These are phyloP conservation scores for Matsumyia berberina DNA, from an alignment of 2,888 invertebrate genomes.

Conservation along the genomic window DNA sequence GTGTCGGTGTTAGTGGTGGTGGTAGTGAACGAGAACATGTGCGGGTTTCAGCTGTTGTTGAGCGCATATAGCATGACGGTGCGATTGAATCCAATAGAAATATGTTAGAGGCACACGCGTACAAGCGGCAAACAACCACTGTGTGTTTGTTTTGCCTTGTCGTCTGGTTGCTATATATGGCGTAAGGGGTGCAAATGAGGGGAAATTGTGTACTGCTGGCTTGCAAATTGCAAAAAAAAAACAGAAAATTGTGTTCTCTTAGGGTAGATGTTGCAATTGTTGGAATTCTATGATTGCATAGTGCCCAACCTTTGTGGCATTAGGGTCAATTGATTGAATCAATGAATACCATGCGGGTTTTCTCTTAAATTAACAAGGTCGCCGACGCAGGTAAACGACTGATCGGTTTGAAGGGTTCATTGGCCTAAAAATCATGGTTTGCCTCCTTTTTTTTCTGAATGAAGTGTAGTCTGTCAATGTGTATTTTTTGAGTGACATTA, in stretches of 20 bases:
- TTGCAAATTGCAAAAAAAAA: slow-evolving; percentile 51
- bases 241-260: slow-evolving; percentile 44
- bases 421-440: background rate
- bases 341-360: background rate
- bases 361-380: slow-evolving; percentile 7
- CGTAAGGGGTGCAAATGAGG: slow-evolving; percentile 35
- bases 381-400: background rate
- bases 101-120: slow-evolving; percentile 37
- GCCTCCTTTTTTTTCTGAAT: background rate
- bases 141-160: slow-evolving; percentile 27
- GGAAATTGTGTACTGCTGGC: slow-evolving; percentile 34
- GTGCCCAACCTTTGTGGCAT: slow-evolving; percentile 12
- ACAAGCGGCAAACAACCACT: slow-evolving; percentile 11
- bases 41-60: slow-evolving; percentile 59
- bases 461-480: background rate
- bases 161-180: slow-evolving; percentile 16
- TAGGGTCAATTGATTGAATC: slow-evolving; percentile 10
- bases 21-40: slow-evolving; percentile 39
- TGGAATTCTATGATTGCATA: slow-evolving; percentile 47
- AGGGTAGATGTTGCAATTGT: slow-evolving; percentile 64
- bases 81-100: slow-evolving; percentile 51
- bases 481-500: background rate
- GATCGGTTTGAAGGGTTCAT: slow-evolving; percentile 1
- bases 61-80: slow-evolving; percentile 38
- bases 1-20: slow-evolving; percentile 22